Conservation (phyloP, 2,888 invertebrate species). For the Trachelus iudaicus region DNA sequence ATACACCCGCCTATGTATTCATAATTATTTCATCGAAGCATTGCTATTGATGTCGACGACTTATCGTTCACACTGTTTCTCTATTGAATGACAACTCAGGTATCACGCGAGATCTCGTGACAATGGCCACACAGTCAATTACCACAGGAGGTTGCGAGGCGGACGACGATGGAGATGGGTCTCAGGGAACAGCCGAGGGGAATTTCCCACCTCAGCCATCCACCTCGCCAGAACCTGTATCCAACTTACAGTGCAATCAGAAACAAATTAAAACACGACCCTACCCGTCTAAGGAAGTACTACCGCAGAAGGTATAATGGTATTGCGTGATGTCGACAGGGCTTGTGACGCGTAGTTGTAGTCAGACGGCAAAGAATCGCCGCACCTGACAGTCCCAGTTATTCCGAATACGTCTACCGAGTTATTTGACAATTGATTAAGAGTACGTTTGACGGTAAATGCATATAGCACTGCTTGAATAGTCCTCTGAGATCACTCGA, state of each 20-base stretch:
- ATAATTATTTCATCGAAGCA: neutral
- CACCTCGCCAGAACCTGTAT: conserved; percentile 66
- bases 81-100: conserved; percentile 52
- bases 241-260: conserved; percentile 68
- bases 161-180: conserved; percentile 61
- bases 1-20: neutral
- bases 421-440: neutral
- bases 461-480: conserved; percentile 62
- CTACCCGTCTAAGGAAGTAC: conserved; percentile 70
- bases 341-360: conserved; percentile 1
- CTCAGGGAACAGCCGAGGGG: conserved; percentile 58
- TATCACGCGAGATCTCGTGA: conserved; percentile 65
- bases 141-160: conserved; percentile 58
- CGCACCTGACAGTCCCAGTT: neutral
- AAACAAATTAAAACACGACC: conserved; percentile 70
- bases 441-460: conserved; percentile 35
- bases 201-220: conserved; percentile 63
- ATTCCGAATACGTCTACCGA: neutral
- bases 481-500: conserved; percentile 17
- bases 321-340: conserved; percentile 19
- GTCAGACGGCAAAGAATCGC: neutral
- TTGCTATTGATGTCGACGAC: neutral
- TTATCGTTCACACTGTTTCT: neutral
- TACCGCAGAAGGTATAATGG: conserved; percentile 60
- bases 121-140: conserved; percentile 61